These are phyloP conservation scores for Cheilosia urbana DNA, from an alignment of 2,888 invertebrate species.

Conservation along the genomic window DNA sequence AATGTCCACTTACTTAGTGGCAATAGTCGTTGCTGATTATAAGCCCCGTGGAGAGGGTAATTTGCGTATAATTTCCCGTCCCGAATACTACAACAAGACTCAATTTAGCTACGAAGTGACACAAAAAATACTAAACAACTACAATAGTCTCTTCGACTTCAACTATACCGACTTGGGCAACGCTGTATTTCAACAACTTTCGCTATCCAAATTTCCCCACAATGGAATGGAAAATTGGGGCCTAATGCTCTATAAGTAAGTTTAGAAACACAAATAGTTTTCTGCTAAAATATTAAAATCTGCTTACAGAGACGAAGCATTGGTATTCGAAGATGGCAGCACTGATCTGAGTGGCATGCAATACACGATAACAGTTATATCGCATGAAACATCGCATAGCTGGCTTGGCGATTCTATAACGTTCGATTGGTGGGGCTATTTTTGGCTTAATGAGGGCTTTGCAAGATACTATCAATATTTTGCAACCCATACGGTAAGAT, in stretches of 20 bases:
- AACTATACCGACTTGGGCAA: slow-evolving; percentile 85
- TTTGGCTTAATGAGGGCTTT: slow-evolving; percentile 88
- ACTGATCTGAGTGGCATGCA: slow-evolving; percentile 79
- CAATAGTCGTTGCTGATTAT: slow-evolving; percentile 89
- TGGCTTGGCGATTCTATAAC: slow-evolving; percentile 87
- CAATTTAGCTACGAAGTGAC: slow-evolving; percentile 85
- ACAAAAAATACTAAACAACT: slow-evolving; percentile 74
- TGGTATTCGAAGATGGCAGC: slow-evolving; percentile 78
- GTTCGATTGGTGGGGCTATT: slow-evolving; percentile 85
- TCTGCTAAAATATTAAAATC: neutral
- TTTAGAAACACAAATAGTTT: slow-evolving; percentile 79
- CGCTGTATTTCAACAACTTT: slow-evolving; percentile 90
- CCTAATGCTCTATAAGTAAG: slow-evolving; percentile 91
- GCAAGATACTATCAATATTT: slow-evolving; percentile 90
- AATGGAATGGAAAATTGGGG: slow-evolving; percentile 97
- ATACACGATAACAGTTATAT: slow-evolving; percentile 85
- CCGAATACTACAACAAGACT: slow-evolving; percentile 87
- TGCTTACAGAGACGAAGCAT: slow-evolving; percentile 76
- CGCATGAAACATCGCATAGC: slow-evolving; percentile 85
- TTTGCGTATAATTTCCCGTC: slow-evolving; percentile 87
- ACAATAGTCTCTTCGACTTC: slow-evolving; percentile 88
- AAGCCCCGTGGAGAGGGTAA: slow-evolving; percentile 38
- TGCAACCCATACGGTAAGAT: slow-evolving; percentile 82
- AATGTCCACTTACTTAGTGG: slow-evolving; percentile 93
- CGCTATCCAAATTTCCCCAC: slow-evolving; percentile 90